A percentile compares a stretch with the other conserved stretches of the same genome.
These are phyloP conservation scores for Seira musarum DNA, from an alignment of 2,888 invertebrate genomes.

Conservation along the genomic window DNA sequence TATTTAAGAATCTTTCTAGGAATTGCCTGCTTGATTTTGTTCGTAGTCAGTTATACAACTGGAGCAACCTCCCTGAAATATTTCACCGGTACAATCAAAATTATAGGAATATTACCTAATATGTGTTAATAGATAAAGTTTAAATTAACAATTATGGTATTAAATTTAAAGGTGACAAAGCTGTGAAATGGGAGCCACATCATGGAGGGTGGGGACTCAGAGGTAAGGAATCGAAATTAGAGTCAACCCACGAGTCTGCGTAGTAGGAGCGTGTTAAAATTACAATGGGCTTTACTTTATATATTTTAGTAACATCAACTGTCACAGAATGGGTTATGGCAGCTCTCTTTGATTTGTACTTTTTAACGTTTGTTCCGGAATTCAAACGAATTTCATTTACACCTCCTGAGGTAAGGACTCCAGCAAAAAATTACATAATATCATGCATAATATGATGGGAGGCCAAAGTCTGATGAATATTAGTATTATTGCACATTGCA, in stretches of 20 bases:
- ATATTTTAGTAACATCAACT: slow-evolving; percentile 75
- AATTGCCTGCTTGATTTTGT: slow-evolving; percentile 60
- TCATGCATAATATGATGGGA: too few relatives aligned
- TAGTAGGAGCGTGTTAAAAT: too few relatives aligned
- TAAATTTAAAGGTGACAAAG: slow-evolving; percentile 72
- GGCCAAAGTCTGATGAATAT: too few relatives aligned
- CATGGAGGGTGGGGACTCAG: slow-evolving; percentile 80
- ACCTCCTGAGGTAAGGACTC: slow-evolving; percentile 73
- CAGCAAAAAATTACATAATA: background rate
- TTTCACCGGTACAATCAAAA: slow-evolving; percentile 60
- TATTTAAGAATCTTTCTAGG: slow-evolving; percentile 69
- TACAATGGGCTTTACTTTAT: too few relatives aligned
- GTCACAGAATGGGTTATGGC: slow-evolving; percentile 81
- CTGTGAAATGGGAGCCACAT: slow-evolving; percentile 74
- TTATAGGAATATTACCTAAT: too few relatives aligned
- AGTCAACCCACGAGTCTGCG: too few relatives aligned
- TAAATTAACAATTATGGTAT: background rate
- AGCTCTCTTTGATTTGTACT: slow-evolving; percentile 77
- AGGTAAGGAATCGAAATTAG: too few relatives aligned
- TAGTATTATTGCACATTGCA: too few relatives aligned
- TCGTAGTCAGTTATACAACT: slow-evolving; percentile 48
- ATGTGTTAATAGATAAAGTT: too few relatives aligned
- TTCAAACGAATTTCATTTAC: slow-evolving; percentile 77
- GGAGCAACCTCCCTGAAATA: slow-evolving; percentile 58
- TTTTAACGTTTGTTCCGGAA: slow-evolving; percentile 79